Base-by-base conservation (phyloP, 2,797 vertebrate species). In the Serranus cabrilla region DNA sequence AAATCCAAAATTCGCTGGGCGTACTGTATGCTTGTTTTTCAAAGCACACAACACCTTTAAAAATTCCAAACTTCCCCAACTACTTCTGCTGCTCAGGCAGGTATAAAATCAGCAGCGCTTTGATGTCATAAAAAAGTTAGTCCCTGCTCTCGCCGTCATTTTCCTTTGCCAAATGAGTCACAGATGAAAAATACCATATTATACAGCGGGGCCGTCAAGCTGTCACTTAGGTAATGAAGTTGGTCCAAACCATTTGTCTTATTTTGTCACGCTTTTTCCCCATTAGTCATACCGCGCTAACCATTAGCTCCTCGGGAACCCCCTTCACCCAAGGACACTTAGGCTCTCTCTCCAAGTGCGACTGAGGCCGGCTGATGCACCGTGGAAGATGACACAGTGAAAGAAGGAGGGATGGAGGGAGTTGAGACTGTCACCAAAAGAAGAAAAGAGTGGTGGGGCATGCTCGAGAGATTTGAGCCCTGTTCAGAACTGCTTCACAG, bases 201-300 rank as follows among this genome's bases (percentile, higher is more conserved):
- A 95, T 94, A 92, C 87, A 89, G 90, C 91, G 57, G 89, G 81
- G 82, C 91, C 90, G 91, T 94, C 93, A 93, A 94, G 93, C 94
- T 94, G 94, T 94, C 94, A 94, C 92, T 92, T 92, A 92, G 91
- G 93, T 95, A 95, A 96, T 95, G 94, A 95, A 95, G 94, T 94
- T 93, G 94, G 93, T 94, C 90, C 88, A 93, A 93, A 93, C 93
- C 94, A 95, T 95, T 95, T 93, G 92, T 96, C 95, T 95, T 95
- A 93, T 94, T 96, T 96, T 95, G 93, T 94, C 94, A 95, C 81
- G 87, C 93, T 91, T 94, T 94, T 94, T 87, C 87, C 88, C 89
- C 93, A 94, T 95, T 95, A 95, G 94, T 95, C 94, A 95, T 93
- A 93, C 89, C 14, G 88, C 76, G 78, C 84, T 92, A 92, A 92